These are phyloP conservation scores for Eurystomus glaucurus DNA, from an alignment of 2,797 vertebrate genomes.

Conservation along the genomic window DNA sequence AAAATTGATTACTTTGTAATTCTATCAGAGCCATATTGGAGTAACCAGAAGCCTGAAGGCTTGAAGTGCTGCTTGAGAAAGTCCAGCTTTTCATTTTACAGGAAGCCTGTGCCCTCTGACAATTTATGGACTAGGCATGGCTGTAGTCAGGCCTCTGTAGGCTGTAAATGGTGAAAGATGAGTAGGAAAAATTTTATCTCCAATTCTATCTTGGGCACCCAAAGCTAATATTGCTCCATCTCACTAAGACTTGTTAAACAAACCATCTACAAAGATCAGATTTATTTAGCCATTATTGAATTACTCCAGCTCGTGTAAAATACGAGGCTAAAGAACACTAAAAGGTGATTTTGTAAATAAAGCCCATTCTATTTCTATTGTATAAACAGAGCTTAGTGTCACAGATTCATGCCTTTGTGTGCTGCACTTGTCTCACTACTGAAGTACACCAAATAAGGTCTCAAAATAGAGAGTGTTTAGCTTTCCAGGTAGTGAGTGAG, in stretches of 20 bases:
- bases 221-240: slow-evolving; percentile 42
- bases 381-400: slow-evolving; percentile 68
- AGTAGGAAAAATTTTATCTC: slow-evolving; percentile 45
- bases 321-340: neutral
- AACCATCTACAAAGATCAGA: slow-evolving; percentile 51
- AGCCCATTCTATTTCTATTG: slow-evolving; percentile 35
- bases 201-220: neutral
- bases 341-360: slow-evolving; percentile 72
- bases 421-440: slow-evolving; percentile 17
- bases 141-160: neutral
- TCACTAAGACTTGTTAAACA: slow-evolving; percentile 58
- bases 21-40: neutral
- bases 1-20: slow-evolving; percentile 3
- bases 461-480: slow-evolving; percentile 55
- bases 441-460: slow-evolving; percentile 75
- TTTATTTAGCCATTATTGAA: slow-evolving; percentile 68
- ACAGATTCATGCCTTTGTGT: neutral
- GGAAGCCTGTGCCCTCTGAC: neutral
- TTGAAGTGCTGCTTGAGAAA: slow-evolving; percentile 25
- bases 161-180: slow-evolving; percentile 1
- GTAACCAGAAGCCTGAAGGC: slow-evolving; percentile 18
- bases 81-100: neutral
- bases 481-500: slow-evolving; percentile 66
- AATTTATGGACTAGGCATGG: neutral
- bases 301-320: slow-evolving; percentile 63